Percentiles rank a stretch among this genome's conserved stretches.
phyloP scores from a whole-genome alignment of 2,113 vertebrate species.

The Chroicocephalus ridibundus region DNA sequence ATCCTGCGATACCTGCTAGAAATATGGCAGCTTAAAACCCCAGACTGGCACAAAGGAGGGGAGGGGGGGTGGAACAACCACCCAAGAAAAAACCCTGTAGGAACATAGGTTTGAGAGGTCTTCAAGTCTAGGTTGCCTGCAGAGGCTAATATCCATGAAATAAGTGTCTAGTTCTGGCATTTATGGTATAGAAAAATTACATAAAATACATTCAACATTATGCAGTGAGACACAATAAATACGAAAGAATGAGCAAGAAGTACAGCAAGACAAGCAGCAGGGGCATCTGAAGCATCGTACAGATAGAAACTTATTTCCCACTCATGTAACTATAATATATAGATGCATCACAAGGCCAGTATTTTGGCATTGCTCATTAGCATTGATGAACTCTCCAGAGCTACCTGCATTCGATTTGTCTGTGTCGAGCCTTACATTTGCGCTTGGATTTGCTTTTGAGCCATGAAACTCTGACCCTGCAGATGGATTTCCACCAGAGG shows the following conservation, averaged over 20 bases:
- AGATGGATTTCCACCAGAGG: neutral
- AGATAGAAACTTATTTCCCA: neutral
- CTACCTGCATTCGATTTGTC: neutral
- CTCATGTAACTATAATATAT: neutral
- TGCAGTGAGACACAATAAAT: neutral
- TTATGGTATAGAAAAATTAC: neutral
- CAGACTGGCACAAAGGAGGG: neutral
- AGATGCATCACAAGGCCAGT: neutral
- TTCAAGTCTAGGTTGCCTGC: neutral
- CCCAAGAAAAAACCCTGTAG: neutral
- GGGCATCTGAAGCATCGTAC: neutral
- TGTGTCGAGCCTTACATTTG: neutral
- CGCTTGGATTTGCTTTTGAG: neutral
- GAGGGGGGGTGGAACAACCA: neutral
- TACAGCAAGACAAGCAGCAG: neutral
- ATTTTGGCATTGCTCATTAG: neutral
- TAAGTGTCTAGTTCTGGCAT: neutral
- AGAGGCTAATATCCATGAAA: neutral
- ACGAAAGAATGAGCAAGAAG: neutral
- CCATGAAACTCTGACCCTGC: neutral
- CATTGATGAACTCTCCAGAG: neutral
- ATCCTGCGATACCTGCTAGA: neutral
- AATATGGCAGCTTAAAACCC: neutral
- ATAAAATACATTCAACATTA: neutral
- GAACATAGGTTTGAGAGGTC: neutral